A percentile compares a stretch with the other conserved stretches of the same genome.
These are phyloP conservation scores for Lytechinus variegatus DNA, from an alignment of 35 echinoderm and acorn worm genomes.

Conservation along the genomic window DNA sequence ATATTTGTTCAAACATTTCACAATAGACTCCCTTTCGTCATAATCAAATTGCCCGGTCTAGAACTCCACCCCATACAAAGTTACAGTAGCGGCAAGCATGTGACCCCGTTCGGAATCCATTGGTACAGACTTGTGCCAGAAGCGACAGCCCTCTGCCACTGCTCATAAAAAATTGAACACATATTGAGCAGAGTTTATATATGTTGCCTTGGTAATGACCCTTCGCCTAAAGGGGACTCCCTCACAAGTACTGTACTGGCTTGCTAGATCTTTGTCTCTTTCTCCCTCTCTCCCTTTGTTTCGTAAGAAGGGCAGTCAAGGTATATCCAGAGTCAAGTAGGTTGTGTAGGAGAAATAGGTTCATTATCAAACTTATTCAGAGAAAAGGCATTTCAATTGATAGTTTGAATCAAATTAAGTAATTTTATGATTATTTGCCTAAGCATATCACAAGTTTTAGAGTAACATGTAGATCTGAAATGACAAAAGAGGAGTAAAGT, in stretches of 20 bases:
- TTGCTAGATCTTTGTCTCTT: not conserved
- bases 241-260: not conserved
- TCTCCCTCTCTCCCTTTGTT: not conserved
- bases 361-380: not conserved
- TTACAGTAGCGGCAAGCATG: not conserved
- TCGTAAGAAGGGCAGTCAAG: not conserved
- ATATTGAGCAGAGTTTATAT: not conserved
- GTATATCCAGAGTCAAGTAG: not conserved
- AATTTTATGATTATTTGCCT: no score
- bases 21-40: not conserved
- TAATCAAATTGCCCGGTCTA: not conserved
- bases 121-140: not conserved
- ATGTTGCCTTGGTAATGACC: not conserved
- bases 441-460: no score
- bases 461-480: no score
- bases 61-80: not conserved
- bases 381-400: not conserved
- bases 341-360: not conserved
- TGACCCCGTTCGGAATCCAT: not conserved
- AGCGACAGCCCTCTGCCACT: not conserved
- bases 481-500: no score
- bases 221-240: not conserved
- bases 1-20: not conserved
- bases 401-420: not conserved
- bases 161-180: constrained; percentile 1